These are phyloP conservation scores for Graptemys geographica DNA, from an alignment of 2,797 vertebrate genomes.

Conservation along the genomic window DNA sequence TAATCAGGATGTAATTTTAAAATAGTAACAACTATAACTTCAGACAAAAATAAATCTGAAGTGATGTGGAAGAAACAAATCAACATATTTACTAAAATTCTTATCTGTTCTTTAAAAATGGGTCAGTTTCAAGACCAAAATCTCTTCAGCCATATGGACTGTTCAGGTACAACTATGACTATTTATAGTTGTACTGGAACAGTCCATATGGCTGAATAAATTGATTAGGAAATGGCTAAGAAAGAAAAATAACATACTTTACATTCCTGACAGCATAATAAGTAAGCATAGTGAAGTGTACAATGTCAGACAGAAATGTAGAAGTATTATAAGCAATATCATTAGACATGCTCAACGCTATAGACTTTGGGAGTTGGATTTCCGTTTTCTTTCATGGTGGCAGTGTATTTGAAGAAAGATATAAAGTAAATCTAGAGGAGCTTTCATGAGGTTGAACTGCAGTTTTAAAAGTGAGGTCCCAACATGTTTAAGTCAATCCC, in stretches of 20 bases:
- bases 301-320: background rate
- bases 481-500: background rate
- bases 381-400: background rate
- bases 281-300: background rate
- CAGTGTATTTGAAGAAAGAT: background rate
- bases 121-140: background rate
- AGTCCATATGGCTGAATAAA: background rate
- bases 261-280: background rate
- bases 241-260: background rate
- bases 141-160: background rate
- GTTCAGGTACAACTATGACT: background rate
- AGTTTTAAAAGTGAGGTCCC: background rate
- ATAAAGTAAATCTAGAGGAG: constrained; percentile 7
- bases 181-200: background rate
- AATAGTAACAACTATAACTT: background rate
- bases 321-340: background rate
- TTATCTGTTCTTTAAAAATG: constrained; percentile 27
- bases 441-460: background rate
- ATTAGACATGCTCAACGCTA: background rate
- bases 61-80: background rate
- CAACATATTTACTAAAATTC: background rate
- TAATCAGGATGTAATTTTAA: constrained; percentile 2
- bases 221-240: background rate
- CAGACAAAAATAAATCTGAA: constrained; percentile 1
- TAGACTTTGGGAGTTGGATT: constrained; percentile 11